Evolutionary conservation across 2,888 invertebrate species (phyloP).

Genomic region (Anoplius nigerrimus): DNA sequence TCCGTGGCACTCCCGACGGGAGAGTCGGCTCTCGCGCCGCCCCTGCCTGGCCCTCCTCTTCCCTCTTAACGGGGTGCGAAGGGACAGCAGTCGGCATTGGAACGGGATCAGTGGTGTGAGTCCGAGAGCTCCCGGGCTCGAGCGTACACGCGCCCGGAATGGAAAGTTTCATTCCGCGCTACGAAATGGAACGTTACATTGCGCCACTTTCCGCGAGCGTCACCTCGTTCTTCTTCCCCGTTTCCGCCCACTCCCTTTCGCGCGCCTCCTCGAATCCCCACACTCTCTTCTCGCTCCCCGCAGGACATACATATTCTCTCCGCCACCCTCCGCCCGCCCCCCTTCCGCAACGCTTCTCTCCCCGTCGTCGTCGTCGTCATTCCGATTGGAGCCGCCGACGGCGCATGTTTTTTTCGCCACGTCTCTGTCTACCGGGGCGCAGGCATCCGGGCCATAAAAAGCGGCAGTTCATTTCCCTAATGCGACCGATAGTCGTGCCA

Average conservation of each 20-base stretch:
- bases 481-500: slow-evolving; percentile 33
- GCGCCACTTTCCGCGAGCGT: slow-evolving; percentile 28
- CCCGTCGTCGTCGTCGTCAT: no score
- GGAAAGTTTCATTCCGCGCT: slow-evolving; percentile 47
- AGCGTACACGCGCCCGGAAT: slow-evolving; percentile 13
- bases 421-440: slow-evolving; percentile 5
- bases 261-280: not conserved
- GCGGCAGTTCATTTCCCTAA: slow-evolving; percentile 41
- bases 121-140: no score
- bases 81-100: no score
- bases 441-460: slow-evolving; percentile 20
- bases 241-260: not conserved
- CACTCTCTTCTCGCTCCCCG: no score
- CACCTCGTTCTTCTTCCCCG: slow-evolving; percentile 1
- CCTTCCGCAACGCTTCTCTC: no score
- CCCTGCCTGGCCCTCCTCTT: no score
- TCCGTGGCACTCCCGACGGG: not conserved
- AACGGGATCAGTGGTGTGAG: no score
- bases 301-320: no score
- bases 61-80: no score
- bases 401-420: no score
- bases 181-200: slow-evolving; percentile 52
- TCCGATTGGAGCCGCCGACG: no score
- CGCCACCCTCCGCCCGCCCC: no score
- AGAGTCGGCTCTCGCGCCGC: slow-evolving; percentile 10